phyloP scores from a whole-genome alignment of 2,113 vertebrate genomes.

The Oceanites oceanicus region DNA sequence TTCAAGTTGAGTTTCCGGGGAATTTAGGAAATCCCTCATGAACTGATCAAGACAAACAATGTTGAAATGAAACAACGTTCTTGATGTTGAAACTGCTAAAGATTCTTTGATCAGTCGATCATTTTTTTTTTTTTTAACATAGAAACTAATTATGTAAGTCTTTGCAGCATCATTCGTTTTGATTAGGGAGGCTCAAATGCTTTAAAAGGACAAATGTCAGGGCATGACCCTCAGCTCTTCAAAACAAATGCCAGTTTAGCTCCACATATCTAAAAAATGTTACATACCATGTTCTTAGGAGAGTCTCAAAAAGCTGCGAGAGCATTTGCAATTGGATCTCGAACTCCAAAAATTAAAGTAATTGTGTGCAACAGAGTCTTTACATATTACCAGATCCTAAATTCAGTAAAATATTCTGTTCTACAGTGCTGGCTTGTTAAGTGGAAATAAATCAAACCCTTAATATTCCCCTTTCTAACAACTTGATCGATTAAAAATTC shows the following conservation, averaged over 20 bases:
- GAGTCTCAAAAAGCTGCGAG: background rate
- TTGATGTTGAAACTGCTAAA: background rate
- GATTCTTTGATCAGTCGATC: background rate
- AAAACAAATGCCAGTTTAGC: background rate
- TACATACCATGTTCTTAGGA: background rate
- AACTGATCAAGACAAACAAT: background rate
- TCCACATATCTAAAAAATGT: background rate
- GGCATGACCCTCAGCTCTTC: background rate
- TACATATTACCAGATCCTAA: background rate
- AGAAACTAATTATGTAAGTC: background rate
- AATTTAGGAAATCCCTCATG: background rate
- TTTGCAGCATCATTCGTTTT: background rate
- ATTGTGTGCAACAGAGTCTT: background rate
- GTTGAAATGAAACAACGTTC: background rate
- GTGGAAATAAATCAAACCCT: background rate
- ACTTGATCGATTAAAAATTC: background rate
- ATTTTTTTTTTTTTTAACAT: background rate
- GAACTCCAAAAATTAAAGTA: background rate
- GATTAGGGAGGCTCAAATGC: background rate
- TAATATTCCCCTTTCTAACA: background rate
- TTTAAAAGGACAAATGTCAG: background rate
- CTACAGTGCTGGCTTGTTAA: background rate
- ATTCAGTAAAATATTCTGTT: background rate
- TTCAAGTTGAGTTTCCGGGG: background rate
- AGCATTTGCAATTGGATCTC: background rate